Conservation (phyloP, 1,140 invertebrate genomes). For the Pseudomyrmex flavicornis region DNA sequence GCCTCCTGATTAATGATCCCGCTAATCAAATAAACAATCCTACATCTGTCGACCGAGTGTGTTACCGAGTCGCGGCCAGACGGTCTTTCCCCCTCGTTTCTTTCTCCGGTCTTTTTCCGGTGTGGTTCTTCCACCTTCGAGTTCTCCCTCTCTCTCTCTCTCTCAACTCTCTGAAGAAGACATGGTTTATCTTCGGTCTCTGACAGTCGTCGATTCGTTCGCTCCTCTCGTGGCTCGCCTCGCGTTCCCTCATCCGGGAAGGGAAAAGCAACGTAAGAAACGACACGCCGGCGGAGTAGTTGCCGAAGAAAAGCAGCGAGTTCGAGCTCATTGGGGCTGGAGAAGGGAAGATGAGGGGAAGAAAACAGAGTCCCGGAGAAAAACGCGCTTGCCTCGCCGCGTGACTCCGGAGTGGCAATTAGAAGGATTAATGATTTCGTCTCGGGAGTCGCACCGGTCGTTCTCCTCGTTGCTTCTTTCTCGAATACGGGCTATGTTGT, state of each 20-base stretch:
- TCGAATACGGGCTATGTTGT: constrained; percentile 12
- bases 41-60: constrained; percentile 80
- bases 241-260: constrained; percentile 29
- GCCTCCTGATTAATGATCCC: constrained; percentile 75
- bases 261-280: constrained; percentile 26
- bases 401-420: constrained; percentile 76
- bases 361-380: constrained; percentile 55
- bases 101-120: constrained; percentile 40
- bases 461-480: background rate
- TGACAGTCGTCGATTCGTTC: constrained; percentile 55
- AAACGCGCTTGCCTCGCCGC: constrained; percentile 63
- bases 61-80: constrained; percentile 59
- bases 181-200: constrained; percentile 50
- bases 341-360: background rate
- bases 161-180: constrained; percentile 15
- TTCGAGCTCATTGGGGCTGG: constrained; percentile 1
- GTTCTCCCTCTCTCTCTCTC: background rate
- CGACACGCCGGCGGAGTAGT: background rate
- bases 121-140: background rate
- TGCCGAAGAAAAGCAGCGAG: constrained; percentile 47
- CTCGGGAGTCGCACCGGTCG: constrained; percentile 33
- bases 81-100: background rate
- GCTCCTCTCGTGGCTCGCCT: constrained; percentile 33
- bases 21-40: constrained; percentile 81
- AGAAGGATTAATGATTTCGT: constrained; percentile 79